Evolutionary conservation across 2,113 vertebrate species (phyloP).

Genomic region (Phodopus roborovskii): DNA sequence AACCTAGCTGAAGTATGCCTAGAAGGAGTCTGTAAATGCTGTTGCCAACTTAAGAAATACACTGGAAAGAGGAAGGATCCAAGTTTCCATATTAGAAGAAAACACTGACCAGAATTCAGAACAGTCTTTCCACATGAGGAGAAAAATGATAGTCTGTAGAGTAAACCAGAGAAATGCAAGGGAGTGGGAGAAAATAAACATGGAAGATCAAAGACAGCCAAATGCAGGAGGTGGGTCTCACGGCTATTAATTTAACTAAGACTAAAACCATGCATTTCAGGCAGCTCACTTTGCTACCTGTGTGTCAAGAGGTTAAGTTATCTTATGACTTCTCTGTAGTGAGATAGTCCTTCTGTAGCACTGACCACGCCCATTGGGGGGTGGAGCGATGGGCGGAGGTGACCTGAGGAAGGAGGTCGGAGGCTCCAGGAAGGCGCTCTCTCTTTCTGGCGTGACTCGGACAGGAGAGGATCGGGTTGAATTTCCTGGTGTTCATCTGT

Average conservation of each 20-base stretch:
- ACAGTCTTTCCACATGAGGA: not conserved
- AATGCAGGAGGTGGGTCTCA: not conserved
- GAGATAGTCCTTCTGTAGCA: too few species aligned
- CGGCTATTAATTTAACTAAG: not conserved
- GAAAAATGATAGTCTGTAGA: not conserved
- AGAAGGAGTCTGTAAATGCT: not conserved
- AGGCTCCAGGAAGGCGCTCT: too few species aligned
- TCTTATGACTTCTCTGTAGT: not conserved
- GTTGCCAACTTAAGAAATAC: not conserved
- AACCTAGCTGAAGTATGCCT: not conserved
- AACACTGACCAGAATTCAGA: not conserved
- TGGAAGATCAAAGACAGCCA: not conserved
- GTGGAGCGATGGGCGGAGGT: too few species aligned
- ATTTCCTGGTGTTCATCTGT: too few species aligned
- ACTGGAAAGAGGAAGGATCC: not conserved
- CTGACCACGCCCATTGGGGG: too few species aligned
- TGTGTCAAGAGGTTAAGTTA: not conserved
- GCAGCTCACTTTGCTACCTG: not conserved
- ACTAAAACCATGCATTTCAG: not conserved
- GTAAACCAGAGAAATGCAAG: not conserved
- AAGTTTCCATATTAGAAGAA: not conserved
- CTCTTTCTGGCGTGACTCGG: too few species aligned
- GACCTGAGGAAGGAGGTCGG: too few species aligned
- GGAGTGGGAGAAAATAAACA: not conserved
- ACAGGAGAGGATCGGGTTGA: too few species aligned